These are phyloP conservation scores for Cepaea hortensis DNA, from an alignment of 2,888 invertebrate genomes.

Conservation along the genomic window DNA sequence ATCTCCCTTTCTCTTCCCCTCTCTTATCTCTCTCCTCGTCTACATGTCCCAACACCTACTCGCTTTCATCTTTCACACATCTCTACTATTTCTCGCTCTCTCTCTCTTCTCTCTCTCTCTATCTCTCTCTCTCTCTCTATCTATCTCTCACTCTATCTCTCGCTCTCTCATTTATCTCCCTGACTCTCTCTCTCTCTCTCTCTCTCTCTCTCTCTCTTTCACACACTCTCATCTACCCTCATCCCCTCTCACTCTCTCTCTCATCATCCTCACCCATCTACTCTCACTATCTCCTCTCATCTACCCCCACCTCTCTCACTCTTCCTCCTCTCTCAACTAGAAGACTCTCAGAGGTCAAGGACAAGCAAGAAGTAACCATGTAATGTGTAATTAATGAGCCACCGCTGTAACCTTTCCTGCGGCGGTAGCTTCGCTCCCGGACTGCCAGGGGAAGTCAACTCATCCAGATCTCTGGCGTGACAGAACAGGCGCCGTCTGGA, in stretches of 20 bases:
- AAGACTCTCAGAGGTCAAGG: not conserved
- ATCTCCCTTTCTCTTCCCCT: not conserved
- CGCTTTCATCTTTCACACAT: too few relatives aligned
- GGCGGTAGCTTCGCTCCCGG: too few relatives aligned
- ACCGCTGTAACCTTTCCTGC: not conserved
- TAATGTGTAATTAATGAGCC: conserved; percentile 29
- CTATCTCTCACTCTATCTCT: not conserved
- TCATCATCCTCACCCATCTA: too few relatives aligned
- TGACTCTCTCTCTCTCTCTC: not conserved
- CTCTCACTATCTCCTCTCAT: too few relatives aligned
- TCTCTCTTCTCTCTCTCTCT: not conserved
- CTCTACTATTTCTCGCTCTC: too few relatives aligned
- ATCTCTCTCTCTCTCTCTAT: not conserved
- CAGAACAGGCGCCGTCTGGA: not conserved
- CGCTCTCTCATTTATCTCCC: not conserved
- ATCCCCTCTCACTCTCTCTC: too few relatives aligned
- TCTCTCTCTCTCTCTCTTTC: not conserved
- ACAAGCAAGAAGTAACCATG: not conserved
- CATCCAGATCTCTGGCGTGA: not conserved
- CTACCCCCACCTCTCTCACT: too few relatives aligned
- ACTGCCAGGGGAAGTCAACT: not conserved
- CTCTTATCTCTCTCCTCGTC: not conserved
- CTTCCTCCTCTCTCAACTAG: too few relatives aligned
- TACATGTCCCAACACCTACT: too few relatives aligned
- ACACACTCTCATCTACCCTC: too few relatives aligned